phyloP scores from a whole-genome alignment of 1,140 invertebrate genomes.

The Pygmarrhopalites habei region DNA sequence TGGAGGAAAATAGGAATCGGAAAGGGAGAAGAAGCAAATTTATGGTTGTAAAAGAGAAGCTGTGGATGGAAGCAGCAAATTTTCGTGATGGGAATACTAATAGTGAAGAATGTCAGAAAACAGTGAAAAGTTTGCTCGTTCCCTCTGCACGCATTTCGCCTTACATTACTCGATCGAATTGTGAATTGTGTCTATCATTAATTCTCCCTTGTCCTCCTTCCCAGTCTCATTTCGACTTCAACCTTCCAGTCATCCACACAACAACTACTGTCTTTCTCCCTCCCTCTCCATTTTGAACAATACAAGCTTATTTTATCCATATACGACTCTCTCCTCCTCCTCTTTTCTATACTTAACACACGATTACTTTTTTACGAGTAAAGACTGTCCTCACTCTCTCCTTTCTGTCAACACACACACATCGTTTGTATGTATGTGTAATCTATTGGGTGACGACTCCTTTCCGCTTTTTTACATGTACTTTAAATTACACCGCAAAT shows the following conservation, averaged over 20 bases:
- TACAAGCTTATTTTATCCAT: neutral
- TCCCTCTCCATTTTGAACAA: neutral
- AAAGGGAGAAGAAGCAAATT: slow-evolving; percentile 3
- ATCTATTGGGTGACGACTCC: no score
- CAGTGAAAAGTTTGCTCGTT: slow-evolving; percentile 6
- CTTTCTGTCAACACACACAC: no score
- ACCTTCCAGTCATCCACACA: neutral
- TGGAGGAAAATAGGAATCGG: no score
- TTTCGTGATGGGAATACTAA: slow-evolving; percentile 14
- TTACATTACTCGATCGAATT: slow-evolving; percentile 12
- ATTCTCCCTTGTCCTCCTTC: neutral
- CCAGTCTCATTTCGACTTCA: neutral
- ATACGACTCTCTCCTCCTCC: no score
- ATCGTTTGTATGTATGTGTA: no score
- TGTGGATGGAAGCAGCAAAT: slow-evolving; percentile 11
- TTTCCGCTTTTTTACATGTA: no score
- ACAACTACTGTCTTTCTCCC: neutral
- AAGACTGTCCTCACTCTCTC: no score
- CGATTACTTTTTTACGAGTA: no score
- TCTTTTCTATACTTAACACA: no score
- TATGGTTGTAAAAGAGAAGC: slow-evolving; percentile 15
- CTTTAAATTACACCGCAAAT: no score
- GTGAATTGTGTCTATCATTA: slow-evolving; percentile 12
- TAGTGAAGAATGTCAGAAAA: slow-evolving; percentile 12
- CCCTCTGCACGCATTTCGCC: slow-evolving; percentile 1